These are phyloP conservation scores for Falco novaeseelandiae DNA, from an alignment of 2,797 vertebrate genomes.

Conservation along the genomic window DNA sequence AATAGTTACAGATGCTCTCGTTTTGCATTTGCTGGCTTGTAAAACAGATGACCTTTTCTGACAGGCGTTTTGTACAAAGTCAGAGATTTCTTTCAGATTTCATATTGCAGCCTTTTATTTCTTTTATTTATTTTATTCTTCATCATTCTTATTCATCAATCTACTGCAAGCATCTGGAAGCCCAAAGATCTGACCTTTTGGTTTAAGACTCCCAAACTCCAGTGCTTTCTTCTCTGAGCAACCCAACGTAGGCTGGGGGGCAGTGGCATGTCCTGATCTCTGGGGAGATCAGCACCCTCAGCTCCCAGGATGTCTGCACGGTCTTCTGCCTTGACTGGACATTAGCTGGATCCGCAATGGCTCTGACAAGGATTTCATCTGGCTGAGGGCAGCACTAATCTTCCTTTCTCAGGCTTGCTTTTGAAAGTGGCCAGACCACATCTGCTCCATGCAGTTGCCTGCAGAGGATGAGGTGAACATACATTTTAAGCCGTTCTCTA, in stretches of 20 bases:
- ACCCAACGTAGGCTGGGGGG: rapidly evolving
- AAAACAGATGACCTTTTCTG: slow-evolving; percentile 6
- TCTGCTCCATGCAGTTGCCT: not conserved
- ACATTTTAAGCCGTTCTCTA: not conserved
- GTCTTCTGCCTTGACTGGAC: not conserved
- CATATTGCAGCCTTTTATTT: not conserved
- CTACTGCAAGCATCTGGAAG: not conserved
- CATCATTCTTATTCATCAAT: not conserved
- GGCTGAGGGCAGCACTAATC: not conserved
- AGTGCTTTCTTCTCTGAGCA: not conserved
- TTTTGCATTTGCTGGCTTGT: slow-evolving; percentile 20
- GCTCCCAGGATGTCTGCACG: rapidly evolving
- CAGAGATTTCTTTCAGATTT: not conserved
- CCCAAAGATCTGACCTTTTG: not conserved
- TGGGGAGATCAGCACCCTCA: not conserved
- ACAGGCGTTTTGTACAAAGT: not conserved
- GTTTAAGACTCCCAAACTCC: not conserved
- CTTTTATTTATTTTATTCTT: not conserved
- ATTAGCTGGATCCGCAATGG: not conserved
- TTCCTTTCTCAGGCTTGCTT: not conserved
- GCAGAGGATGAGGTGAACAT: not conserved
- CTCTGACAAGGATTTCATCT: not conserved
- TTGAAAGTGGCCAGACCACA: not conserved
- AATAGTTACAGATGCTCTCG: not conserved
- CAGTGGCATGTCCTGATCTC: rapidly evolving